Evolutionary conservation across 2,797 vertebrate species (phyloP).

Genomic region (Prunella strophiata): DNA sequence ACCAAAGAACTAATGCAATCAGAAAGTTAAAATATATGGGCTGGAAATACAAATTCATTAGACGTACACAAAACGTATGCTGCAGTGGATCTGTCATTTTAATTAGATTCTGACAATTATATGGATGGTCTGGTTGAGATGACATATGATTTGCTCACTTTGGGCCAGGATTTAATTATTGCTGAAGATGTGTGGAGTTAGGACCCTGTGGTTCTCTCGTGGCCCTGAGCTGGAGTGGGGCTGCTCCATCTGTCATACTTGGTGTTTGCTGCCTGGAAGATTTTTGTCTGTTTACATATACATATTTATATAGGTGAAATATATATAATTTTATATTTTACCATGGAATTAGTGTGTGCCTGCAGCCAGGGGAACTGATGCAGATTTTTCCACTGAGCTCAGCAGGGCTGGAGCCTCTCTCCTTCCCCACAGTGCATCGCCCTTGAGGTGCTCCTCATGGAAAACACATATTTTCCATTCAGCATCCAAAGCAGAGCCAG

Average conservation of each 20-base stretch:
- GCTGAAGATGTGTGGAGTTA: neutral
- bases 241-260: neutral
- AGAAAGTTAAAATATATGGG: slow-evolving; percentile 67
- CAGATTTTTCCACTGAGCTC: slow-evolving; percentile 33
- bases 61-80: slow-evolving; percentile 48
- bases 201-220: neutral
- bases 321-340: neutral
- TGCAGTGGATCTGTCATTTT: slow-evolving; percentile 26
- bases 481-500: neutral
- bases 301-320: neutral
- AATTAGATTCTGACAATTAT: slow-evolving; percentile 68
- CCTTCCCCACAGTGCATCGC: fast-evolving
- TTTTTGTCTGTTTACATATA: neutral
- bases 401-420: neutral
- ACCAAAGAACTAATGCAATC: slow-evolving; percentile 41
- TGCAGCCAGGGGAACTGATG: neutral
- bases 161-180: slow-evolving; percentile 56
- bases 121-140: slow-evolving; percentile 74
- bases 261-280: neutral
- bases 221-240: neutral
- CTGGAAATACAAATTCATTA: slow-evolving; percentile 71
- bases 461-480: fast-evolving
- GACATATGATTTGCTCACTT: slow-evolving; percentile 62
- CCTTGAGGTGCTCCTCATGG: neutral
- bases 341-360: neutral